Percentiles rank a stretch among this genome's conserved stretches.
These are phyloP conservation scores for Biston stratarius DNA, from an alignment of 2,888 invertebrate genomes.

Conservation along the genomic window DNA sequence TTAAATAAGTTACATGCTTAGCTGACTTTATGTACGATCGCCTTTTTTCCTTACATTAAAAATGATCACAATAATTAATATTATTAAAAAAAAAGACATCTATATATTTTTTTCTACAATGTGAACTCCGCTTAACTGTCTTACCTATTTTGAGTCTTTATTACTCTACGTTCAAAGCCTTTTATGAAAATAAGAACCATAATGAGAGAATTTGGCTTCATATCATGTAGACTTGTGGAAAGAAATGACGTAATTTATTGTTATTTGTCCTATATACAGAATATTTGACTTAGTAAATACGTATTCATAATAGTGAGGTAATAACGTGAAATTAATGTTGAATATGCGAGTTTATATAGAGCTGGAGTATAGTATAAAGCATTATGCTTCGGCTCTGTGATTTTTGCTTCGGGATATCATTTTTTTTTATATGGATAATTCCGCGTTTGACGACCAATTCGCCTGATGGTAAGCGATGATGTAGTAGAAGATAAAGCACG, in stretches of 20 bases:
- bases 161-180: conserved; percentile 23
- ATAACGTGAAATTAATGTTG: conserved; percentile 7
- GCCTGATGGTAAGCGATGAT: too few relatives aligned
- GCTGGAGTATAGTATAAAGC: background rate
- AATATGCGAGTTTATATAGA: background rate
- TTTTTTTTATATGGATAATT: background rate
- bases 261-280: conserved; percentile 14
- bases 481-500: background rate
- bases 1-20: too few relatives aligned
- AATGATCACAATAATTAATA: background rate
- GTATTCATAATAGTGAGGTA: conserved; percentile 7
- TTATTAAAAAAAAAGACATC: background rate
- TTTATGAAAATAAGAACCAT: conserved; percentile 12
- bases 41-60: background rate
- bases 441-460: background rate
- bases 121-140: background rate
- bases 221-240: conserved; percentile 9
- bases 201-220: conserved; percentile 16
- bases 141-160: conserved; percentile 18
- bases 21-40: too few relatives aligned
- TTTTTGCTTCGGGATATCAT: background rate
- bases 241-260: conserved; percentile 12
- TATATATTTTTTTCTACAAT: background rate
- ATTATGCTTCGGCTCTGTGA: background rate
- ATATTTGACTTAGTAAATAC: conserved; percentile 1